Evolutionary conservation across 1,140 invertebrate genomes (phyloP), one percentile per base, ranked within the genome.

Genomic region (Cyclargus thomasi): DNA sequence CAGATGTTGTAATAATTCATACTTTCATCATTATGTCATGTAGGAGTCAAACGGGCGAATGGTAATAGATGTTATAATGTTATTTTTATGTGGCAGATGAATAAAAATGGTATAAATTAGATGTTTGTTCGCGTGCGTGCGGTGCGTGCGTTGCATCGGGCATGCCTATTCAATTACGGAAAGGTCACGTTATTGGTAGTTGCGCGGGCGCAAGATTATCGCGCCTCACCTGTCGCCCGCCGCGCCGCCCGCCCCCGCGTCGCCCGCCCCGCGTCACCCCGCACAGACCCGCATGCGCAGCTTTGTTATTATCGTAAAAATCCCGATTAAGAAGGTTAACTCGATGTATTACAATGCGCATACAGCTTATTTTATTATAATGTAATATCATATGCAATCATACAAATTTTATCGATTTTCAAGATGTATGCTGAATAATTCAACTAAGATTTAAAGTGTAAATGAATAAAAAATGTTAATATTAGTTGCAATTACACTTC

Each of bases 131-230:
- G 67, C 69, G 70, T 72, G 72, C 69, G 74, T 72, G 69, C 47
- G 59, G 47, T 70, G 84, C 81, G 85, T 83, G 83, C 79, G 79
- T 79, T 70, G 74, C 73, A 72, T 68, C 72, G 71, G 69, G 79
- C 76, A 80, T 79, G 79, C 77, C 81, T 81, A 83, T 85, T 88
- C 82, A 88, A 88, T 85, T 86, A 88, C 72, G 72, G 77, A 88
- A 88, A 88, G 85, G 85, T 88, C 85, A 88, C 69, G 70, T 64
- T 72, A 78, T 78, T 78, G 79, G 76, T 77, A 83, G 75, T 47
- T 47, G 77, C 77, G 77, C 82, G 76, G 67, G 73, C 78, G 77
- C 79, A 81, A 85, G 82, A 86, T 86, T 82, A 86, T 88, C 85
- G 79, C 74, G 65, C 67, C 78, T 80, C 85, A 87, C 83, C 85